phyloP scores from a whole-genome alignment of 2,888 invertebrate species.

The Eupithecia insigniata region DNA sequence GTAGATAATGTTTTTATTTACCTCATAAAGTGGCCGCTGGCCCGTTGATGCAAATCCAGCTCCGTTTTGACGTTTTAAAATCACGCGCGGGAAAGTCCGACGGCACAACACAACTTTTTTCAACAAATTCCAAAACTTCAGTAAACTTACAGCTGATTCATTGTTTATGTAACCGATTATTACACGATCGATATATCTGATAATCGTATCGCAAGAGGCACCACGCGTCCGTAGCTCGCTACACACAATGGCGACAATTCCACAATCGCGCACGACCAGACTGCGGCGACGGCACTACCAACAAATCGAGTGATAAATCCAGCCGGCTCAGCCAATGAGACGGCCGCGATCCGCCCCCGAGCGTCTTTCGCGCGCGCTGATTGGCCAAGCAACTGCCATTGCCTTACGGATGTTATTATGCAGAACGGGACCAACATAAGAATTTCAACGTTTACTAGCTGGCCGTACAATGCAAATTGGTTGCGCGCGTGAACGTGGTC shows the following conservation, averaged over 20 bases:
- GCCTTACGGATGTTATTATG: conserved; percentile 83
- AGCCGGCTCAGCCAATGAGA: conserved; percentile 70
- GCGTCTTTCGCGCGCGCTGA: conserved; percentile 66
- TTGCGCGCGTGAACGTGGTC: conserved; percentile 73
- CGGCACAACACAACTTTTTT: conserved; percentile 60
- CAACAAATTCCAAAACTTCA: conserved; percentile 32
- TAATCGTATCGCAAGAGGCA: conserved; percentile 70
- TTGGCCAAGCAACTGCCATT: conserved; percentile 83
- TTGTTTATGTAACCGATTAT: conserved; percentile 59
- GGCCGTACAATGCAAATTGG: conserved; percentile 81
- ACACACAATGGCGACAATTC: conserved; percentile 82
- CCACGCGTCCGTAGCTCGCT: conserved; percentile 70
- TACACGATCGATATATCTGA: conserved; percentile 66
- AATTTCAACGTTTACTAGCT: conserved; percentile 81
- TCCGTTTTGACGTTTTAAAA: conserved; percentile 86
- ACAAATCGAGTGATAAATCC: conserved; percentile 82
- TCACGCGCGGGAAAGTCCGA: conserved; percentile 57
- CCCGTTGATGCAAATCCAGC: conserved; percentile 90
- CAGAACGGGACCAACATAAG: conserved; percentile 82
- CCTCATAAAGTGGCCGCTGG: conserved; percentile 91
- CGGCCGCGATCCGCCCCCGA: conserved; percentile 78
- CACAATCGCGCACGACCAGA: conserved; percentile 80
- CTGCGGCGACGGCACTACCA: conserved; percentile 77
- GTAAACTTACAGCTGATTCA: conserved; percentile 53
- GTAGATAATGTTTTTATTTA: conserved; percentile 45